Base-by-base conservation (phyloP, 2,113 vertebrate species). In the Pagrus major region DNA sequence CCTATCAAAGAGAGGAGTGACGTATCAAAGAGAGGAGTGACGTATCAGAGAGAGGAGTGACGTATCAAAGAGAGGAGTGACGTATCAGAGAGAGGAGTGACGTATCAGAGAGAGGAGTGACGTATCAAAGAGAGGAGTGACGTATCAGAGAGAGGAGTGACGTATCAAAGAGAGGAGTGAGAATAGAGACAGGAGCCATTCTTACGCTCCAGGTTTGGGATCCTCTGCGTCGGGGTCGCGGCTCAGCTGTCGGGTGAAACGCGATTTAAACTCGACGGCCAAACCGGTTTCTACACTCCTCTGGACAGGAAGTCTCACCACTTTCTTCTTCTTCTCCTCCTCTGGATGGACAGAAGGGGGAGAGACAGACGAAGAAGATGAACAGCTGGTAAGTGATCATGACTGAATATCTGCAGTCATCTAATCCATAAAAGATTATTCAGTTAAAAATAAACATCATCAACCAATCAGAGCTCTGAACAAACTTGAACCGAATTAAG, bases 291-390 rank as follows among this genome's bases (percentile, higher is more conserved):
- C 98, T 0, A 98, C 96, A 46, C 97, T 98, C 75, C 98, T 96
- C 91, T 99, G 98, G 80, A 99, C 97, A 0, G 98, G 98, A 79
- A 95, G 91, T 89, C 98, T 96, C 37, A 97, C 91, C 4, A 96
- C 94, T 85, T 99, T 99, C 86, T 99, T 99, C 80, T 97, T 97
- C 86, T 97, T 97, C 54, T 97, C 97, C 89, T 99, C 97, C 96
- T 96, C 44, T 87, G 88, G 46, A 78, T 2, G 29, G 27, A 51
- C 1, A 3, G 23, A 35, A 20, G 7, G 20, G 37, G 6, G 3
- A 9, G 4, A 52, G 12, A 52, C 5, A 18, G 14, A 47, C 58
- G 46, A 56, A 1, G 42, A n/a, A 41, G 23, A n/a, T n/a, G n/a
- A n/a, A n/a, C n/a, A n/a, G 16, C 0, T 49, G 9, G 35, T 35